These are phyloP conservation scores for Nephrotoma guestfalica DNA, from an alignment of 2,888 invertebrate genomes.

Conservation along the genomic window DNA sequence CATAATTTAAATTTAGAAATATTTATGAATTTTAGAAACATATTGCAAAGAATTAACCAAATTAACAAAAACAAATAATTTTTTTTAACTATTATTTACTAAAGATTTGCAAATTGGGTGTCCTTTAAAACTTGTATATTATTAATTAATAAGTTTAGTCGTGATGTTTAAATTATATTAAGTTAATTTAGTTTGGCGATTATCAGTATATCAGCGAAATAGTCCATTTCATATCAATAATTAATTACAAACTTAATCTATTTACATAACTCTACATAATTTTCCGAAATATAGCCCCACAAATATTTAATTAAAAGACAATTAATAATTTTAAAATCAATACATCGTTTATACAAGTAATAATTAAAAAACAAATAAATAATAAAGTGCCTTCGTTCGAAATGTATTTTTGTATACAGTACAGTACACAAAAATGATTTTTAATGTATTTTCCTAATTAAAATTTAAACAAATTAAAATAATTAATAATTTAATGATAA, in stretches of 20 bases:
- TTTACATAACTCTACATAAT: not conserved
- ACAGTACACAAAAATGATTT: not conserved
- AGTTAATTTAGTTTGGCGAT: not conserved
- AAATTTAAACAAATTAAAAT: not conserved
- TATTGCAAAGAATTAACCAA: not conserved
- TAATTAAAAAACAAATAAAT: not conserved
- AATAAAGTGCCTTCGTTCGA: not conserved
- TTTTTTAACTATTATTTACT: not conserved
- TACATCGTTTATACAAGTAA: not conserved
- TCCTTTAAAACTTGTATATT: not conserved
- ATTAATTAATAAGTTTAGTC: not conserved
- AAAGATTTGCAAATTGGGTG: not conserved
- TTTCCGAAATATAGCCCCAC: not conserved
- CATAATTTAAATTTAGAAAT: not conserved
- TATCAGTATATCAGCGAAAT: not conserved
- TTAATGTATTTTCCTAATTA: not conserved
- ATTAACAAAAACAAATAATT: not conserved
- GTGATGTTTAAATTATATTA: not conserved
- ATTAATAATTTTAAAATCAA: not conserved
- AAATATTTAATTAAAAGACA: not conserved
- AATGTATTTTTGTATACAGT: not conserved
- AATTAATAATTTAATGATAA: not conserved
- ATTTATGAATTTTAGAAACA: not conserved
- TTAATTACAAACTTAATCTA: not conserved
- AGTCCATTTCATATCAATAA: not conserved